Evolutionary conservation across 2,797 vertebrate genomes (phyloP).

Genomic region (Cyprinella venusta): DNA sequence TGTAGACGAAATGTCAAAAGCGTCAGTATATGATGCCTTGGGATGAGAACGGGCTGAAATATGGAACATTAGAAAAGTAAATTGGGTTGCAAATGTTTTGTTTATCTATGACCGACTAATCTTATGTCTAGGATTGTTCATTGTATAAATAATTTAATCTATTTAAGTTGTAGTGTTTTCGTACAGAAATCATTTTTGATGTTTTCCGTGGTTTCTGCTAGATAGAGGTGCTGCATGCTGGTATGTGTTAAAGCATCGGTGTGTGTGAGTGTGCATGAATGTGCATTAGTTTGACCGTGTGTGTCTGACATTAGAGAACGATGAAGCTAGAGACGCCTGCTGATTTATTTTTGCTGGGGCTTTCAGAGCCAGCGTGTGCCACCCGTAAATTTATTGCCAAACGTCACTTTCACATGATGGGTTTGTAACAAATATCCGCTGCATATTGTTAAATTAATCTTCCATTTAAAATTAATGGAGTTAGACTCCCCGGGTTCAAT

Average conservation of each 20-base stretch:
- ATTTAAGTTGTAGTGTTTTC: background rate
- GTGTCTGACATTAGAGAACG: slow-evolving; percentile 68
- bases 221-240: background rate
- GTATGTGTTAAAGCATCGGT: background rate
- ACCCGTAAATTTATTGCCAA: slow-evolving; percentile 94
- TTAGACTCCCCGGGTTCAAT: slow-evolving; percentile 99
- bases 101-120: background rate
- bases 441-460: slow-evolving; percentile 99
- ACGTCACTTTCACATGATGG: slow-evolving; percentile 99
- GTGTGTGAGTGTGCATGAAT: slow-evolving; percentile 5
- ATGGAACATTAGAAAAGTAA: background rate
- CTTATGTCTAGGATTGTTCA: background rate
- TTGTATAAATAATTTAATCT: background rate
- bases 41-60: too few species aligned
- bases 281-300: slow-evolving; percentile 35
- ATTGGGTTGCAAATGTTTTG: background rate
- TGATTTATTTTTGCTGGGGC: slow-evolving; percentile 92
- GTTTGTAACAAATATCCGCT: slow-evolving; percentile 99
- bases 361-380: slow-evolving; percentile 86
- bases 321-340: slow-evolving; percentile 88
- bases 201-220: background rate
- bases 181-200: background rate
- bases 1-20: too few species aligned
- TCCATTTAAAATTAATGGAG: slow-evolving; percentile 99
- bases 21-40: too few species aligned